Percentiles rank a stretch among this genome's conserved stretches.
These are phyloP conservation scores for Acleris laterana DNA, from an alignment of 2,888 invertebrate genomes.

Conservation along the genomic window DNA sequence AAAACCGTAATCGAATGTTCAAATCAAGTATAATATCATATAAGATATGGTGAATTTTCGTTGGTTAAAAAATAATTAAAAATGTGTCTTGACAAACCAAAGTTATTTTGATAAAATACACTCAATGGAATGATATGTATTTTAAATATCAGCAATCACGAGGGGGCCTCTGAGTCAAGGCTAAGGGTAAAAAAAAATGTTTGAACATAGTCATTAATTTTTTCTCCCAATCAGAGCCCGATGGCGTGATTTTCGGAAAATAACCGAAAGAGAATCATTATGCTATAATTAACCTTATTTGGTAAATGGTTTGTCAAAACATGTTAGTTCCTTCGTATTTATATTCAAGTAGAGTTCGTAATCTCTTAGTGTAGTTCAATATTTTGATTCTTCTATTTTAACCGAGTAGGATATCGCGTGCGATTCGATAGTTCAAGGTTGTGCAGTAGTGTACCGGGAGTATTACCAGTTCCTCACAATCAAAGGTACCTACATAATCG, in stretches of 20 bases:
- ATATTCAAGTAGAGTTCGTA: conserved; percentile 32
- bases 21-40: conserved; percentile 33
- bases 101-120: not conserved
- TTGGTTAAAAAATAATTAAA: conserved; percentile 22
- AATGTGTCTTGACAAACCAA: conserved; percentile 30
- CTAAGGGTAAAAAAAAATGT: not conserved
- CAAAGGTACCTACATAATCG: conserved; percentile 57
- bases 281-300: conserved; percentile 6
- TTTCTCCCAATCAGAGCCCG: not conserved
- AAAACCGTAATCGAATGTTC: conserved; percentile 38
- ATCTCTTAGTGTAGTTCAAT: conserved; percentile 4
- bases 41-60: conserved; percentile 24
- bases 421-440: conserved; percentile 52
- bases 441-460: conserved; percentile 58
- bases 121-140: conserved; percentile 2
- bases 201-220: conserved; percentile 3
- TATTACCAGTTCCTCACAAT: conserved; percentile 53
- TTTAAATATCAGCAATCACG: conserved; percentile 6
- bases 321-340: conserved; percentile 38
- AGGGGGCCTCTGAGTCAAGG: conserved; percentile 12
- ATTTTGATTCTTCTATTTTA: conserved; percentile 5
- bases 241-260: not conserved
- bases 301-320: conserved; percentile 45
- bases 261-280: too few relatives aligned
- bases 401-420: conserved; percentile 4